Percentiles rank a stretch among this genome's conserved stretches.
Evolutionary conservation across 2,888 invertebrate species (phyloP).

Genomic region (Pammene aurita): DNA sequence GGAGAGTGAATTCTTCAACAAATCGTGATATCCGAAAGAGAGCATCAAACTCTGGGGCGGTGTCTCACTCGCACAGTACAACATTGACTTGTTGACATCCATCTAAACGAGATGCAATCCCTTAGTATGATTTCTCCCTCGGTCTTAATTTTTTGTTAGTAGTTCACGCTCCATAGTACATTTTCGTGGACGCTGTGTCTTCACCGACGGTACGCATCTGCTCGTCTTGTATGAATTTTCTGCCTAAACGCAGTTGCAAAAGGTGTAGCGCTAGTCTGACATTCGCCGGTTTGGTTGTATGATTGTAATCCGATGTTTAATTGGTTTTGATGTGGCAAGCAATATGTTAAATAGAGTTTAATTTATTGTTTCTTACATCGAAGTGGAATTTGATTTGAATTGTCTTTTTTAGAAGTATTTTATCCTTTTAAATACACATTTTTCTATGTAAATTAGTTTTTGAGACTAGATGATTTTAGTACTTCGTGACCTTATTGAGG

Average conservation of each 20-base stretch:
- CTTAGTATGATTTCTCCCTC: too few relatives aligned
- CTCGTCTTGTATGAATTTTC: neutral
- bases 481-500: slow-evolving; percentile 6
- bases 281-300: neutral
- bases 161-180: too few relatives aligned
- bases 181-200: neutral
- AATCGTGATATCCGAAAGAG: too few relatives aligned
- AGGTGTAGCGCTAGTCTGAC: neutral
- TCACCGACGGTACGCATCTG: neutral
- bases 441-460: slow-evolving; percentile 5
- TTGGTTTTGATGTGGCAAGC: slow-evolving; percentile 40
- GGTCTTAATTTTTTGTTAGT: too few relatives aligned
- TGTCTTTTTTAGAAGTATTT: neutral
- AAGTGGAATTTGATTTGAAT: neutral
- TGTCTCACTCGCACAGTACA: too few relatives aligned
- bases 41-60: too few relatives aligned
- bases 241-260: neutral
- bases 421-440: slow-evolving; percentile 10
- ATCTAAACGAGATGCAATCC: too few relatives aligned
- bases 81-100: too few relatives aligned
- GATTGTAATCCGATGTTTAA: neutral
- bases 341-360: slow-evolving; percentile 15
- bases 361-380: slow-evolving; percentile 33
- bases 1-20: too few relatives aligned
- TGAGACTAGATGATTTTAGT: slow-evolving; percentile 14